These are phyloP conservation scores for Zalophus californianus DNA, from an alignment of 2,797 vertebrate species.

Conservation along the genomic window DNA sequence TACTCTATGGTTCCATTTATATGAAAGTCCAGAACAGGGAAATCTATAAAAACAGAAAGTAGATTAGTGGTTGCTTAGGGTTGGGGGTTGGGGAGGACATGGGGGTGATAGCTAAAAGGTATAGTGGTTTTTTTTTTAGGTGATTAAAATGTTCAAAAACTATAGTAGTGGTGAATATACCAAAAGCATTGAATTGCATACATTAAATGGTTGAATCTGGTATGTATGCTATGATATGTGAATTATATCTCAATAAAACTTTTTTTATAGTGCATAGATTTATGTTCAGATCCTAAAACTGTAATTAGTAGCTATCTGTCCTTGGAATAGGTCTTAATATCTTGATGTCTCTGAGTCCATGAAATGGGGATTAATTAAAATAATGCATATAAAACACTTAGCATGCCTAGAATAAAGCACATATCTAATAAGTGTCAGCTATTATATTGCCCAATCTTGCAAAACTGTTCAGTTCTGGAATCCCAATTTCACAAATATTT, in stretches of 20 bases:
- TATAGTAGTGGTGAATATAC: background rate
- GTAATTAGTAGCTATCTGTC: background rate
- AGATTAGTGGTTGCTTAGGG: background rate
- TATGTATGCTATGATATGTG: background rate
- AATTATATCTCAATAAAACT: background rate
- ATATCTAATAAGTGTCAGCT: background rate
- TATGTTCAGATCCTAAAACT: background rate
- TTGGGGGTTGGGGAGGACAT: background rate
- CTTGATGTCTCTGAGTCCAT: background rate
- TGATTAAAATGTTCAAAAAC: background rate
- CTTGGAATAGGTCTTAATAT: background rate
- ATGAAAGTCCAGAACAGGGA: background rate
- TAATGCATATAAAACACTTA: background rate
- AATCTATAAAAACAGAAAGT: background rate
- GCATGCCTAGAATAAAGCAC: background rate
- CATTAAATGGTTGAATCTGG: background rate
- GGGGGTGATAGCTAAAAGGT: background rate
- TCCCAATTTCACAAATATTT: background rate
- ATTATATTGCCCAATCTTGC: background rate
- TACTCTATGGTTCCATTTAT: background rate
- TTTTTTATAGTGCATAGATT: background rate
- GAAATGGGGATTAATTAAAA: background rate
- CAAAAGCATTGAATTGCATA: background rate
- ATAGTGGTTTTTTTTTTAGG: background rate
- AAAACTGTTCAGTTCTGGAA: background rate